A percentile compares a stretch with the other conserved stretches of the same genome.
Conservation (phyloP, 1,140 invertebrate species). For the Bombus waltoni region DNA sequence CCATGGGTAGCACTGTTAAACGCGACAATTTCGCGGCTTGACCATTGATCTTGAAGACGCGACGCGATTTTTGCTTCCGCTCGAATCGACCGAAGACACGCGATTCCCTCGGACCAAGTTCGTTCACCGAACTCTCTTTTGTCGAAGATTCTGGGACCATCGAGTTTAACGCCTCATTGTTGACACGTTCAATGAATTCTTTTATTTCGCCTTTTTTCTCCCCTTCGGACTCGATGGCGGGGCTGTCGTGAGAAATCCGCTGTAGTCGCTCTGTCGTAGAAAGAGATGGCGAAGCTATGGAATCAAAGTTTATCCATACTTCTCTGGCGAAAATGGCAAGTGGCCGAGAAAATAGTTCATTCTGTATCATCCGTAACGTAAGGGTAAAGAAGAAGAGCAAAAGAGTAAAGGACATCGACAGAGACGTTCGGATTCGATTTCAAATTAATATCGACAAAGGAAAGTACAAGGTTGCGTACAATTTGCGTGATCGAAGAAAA, state of each 20-base stretch:
- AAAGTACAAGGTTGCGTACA: neutral
- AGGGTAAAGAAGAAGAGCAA: neutral
- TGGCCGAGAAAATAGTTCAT: no score
- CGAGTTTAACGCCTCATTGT: neutral
- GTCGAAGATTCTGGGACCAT: neutral
- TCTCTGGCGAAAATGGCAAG: neutral
- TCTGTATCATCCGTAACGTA: neutral
- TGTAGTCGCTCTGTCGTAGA: neutral
- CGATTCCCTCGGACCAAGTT: conserved; percentile 52
- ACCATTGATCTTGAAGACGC: conserved; percentile 27
- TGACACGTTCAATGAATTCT: neutral
- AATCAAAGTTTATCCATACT: neutral
- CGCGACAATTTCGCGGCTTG: conserved; percentile 56
- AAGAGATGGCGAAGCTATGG: neutral
- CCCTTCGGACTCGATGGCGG: no score
- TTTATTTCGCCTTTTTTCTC: neutral
- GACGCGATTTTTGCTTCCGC: conserved; percentile 56
- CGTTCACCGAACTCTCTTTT: conserved; percentile 48
- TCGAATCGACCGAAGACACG: conserved; percentile 62
- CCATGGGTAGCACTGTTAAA: neutral
- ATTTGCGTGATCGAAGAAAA: conserved; percentile 28
- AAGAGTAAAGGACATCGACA: neutral
- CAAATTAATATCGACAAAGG: neutral
- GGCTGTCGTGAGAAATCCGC: neutral
- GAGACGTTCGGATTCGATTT: neutral